A percentile compares a stretch with the other conserved stretches of the same genome.
Conservation (phyloP, 2,888 invertebrate genomes). For the Drosophila longiperda region DNA sequence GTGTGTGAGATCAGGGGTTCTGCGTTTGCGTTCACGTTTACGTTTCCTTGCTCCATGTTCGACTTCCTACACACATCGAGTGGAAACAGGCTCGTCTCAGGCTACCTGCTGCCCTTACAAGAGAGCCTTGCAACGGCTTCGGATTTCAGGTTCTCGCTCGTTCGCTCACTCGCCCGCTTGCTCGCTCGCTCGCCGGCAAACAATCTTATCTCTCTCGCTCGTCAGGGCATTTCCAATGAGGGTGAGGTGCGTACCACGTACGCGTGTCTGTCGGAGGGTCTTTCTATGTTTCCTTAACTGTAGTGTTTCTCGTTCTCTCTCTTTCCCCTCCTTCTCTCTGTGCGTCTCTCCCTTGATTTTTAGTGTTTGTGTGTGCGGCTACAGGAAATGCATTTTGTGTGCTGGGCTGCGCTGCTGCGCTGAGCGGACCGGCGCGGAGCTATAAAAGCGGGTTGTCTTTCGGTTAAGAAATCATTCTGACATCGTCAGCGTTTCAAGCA, state of each 20-base stretch:
- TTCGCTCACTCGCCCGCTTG: constrained; percentile 16
- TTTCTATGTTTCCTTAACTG: constrained; percentile 56
- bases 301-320: constrained; percentile 24
- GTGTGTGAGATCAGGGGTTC: constrained; percentile 44
- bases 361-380: constrained; percentile 36
- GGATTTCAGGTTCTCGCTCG: constrained; percentile 72
- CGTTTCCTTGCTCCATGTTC: constrained; percentile 49
- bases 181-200: constrained; percentile 43
- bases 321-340: constrained; percentile 34
- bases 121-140: constrained; percentile 50
- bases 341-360: constrained; percentile 22
- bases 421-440: constrained; percentile 39
- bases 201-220: constrained; percentile 47
- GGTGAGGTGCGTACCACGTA: constrained; percentile 73
- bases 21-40: constrained; percentile 37
- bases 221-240: constrained; percentile 48
- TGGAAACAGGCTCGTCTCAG: constrained; percentile 48
- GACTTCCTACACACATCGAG: constrained; percentile 50
- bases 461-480: constrained; percentile 82
- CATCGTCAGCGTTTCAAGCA: constrained; percentile 78
- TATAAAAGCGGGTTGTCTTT: constrained; percentile 80
- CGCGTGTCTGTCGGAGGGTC: constrained; percentile 69
- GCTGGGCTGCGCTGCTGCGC: constrained; percentile 48
- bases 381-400: constrained; percentile 77
- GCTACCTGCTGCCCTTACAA: constrained; percentile 66